A percentile compares a stretch with the other conserved stretches of the same genome.
Evolutionary conservation across 1,140 invertebrate genomes (phyloP).

Genomic region (Phymorhynchus buccinoides): DNA sequence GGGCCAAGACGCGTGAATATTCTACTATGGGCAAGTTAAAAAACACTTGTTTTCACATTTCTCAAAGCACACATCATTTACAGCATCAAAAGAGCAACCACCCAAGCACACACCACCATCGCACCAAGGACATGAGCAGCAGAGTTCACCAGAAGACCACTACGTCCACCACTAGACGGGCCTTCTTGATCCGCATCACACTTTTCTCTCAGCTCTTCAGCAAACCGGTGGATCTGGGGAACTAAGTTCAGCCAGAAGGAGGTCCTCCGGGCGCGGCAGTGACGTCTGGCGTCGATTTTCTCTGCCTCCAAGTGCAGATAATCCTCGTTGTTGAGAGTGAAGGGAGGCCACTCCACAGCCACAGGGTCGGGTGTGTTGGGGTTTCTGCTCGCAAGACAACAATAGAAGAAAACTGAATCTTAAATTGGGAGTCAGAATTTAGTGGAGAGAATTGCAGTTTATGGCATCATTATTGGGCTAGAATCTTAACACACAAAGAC

Average conservation of each 20-base stretch:
- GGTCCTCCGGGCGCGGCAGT: not conserved
- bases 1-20: no score
- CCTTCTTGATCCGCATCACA: not conserved
- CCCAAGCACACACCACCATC: no score
- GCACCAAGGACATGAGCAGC: not conserved
- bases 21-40: no score
- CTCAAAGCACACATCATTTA: no score
- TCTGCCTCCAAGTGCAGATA: slow-evolving; percentile 10
- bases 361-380: not conserved
- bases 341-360: slow-evolving; percentile 21
- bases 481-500: no score
- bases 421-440: no score
- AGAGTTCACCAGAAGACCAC: not conserved
- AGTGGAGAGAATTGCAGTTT: no score
- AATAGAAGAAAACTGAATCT: no score
- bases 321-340: not conserved
- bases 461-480: no score
- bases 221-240: not conserved
- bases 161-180: not conserved
- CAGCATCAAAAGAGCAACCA: no score
- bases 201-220: not conserved
- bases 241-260: slow-evolving; percentile 13
- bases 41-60: no score
- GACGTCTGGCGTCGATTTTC: not conserved
- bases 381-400: slow-evolving; percentile 3